Evolutionary conservation across 2,797 vertebrate genomes (phyloP).

Genomic region (Telmatherina bonti): DNA sequence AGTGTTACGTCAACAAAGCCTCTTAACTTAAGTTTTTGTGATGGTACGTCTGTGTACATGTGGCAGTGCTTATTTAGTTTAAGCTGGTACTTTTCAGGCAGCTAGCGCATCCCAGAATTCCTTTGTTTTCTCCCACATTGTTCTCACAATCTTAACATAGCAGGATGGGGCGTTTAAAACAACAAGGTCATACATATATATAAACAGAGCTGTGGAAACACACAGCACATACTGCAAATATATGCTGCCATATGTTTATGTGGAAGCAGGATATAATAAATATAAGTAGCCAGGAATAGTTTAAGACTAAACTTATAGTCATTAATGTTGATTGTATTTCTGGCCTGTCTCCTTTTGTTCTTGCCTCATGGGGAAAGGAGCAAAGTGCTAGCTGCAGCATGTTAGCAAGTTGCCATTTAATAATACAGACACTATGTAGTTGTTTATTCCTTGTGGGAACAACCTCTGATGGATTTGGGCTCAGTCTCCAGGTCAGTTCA

Average conservation of each 20-base stretch:
- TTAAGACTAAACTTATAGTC: background rate
- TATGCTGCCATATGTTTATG: background rate
- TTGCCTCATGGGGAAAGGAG: background rate
- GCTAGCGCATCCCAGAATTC: slow-evolving; percentile 55
- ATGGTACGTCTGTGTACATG: background rate
- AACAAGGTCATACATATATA: slow-evolving; percentile 9
- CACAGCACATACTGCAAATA: slow-evolving; percentile 4
- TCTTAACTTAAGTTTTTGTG: background rate
- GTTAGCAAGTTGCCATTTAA: background rate
- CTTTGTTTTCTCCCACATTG: slow-evolving; percentile 63
- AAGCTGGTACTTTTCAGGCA: slow-evolving; percentile 31
- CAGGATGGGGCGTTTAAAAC: slow-evolving; percentile 26
- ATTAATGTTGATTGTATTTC: background rate
- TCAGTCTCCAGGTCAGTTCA: background rate
- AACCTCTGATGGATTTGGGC: background rate
- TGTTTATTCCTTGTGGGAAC: background rate
- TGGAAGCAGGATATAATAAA: background rate
- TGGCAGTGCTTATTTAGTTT: slow-evolving; percentile 33
- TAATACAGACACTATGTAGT: background rate
- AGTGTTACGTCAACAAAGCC: slow-evolving; percentile 18
- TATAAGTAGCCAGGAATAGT: background rate
- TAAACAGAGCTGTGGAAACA: background rate
- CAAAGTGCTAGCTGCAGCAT: background rate
- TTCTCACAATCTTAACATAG: slow-evolving; percentile 61
- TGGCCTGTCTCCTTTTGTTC: background rate